Percentiles rank a stretch among this genome's conserved stretches.
phyloP scores from a whole-genome alignment of 2,113 vertebrate genomes.

The Epinephelus cyanopodus region DNA sequence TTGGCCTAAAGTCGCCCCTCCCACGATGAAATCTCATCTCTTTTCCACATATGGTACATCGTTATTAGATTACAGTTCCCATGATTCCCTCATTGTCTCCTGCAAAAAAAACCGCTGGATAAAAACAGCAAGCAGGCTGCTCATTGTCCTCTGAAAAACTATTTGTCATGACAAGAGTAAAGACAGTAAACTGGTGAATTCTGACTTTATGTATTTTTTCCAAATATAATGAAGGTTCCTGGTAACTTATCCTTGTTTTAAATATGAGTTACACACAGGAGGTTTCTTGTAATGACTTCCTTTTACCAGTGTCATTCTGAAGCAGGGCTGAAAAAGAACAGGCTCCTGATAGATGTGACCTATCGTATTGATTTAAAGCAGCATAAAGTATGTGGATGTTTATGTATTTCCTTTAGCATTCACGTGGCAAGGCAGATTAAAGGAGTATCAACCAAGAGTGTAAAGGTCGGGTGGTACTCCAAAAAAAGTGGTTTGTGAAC shows the following conservation, averaged over 20 bases:
- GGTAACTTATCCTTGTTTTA: slow-evolving; percentile 19
- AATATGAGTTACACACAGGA: background rate
- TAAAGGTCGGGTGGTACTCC: no score
- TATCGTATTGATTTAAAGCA: background rate
- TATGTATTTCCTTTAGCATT: background rate
- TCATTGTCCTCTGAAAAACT: slow-evolving; percentile 27
- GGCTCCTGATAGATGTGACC: background rate
- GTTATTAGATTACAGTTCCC: slow-evolving; percentile 72
- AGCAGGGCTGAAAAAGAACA: background rate
- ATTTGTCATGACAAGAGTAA: slow-evolving; percentile 42
- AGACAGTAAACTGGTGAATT: background rate
- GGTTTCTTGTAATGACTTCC: slow-evolving; percentile 9
- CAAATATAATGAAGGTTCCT: slow-evolving; percentile 23
- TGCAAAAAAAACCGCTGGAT: slow-evolving; percentile 49
- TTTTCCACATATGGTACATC: slow-evolving; percentile 63
- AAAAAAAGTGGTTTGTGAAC: background rate
- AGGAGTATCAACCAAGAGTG: background rate
- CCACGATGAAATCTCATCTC: slow-evolving; percentile 61
- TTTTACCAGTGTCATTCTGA: background rate
- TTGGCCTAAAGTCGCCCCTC: slow-evolving; percentile 49
- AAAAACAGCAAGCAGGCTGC: slow-evolving; percentile 39
- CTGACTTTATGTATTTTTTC: slow-evolving; percentile 3
- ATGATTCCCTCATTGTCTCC: slow-evolving; percentile 56
- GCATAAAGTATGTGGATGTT: background rate
- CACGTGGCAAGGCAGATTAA: background rate